A percentile compares a stretch with the other conserved stretches of the same genome.
Evolutionary conservation across 2,113 vertebrate species (phyloP).

Genomic region (Pipa parva): DNA sequence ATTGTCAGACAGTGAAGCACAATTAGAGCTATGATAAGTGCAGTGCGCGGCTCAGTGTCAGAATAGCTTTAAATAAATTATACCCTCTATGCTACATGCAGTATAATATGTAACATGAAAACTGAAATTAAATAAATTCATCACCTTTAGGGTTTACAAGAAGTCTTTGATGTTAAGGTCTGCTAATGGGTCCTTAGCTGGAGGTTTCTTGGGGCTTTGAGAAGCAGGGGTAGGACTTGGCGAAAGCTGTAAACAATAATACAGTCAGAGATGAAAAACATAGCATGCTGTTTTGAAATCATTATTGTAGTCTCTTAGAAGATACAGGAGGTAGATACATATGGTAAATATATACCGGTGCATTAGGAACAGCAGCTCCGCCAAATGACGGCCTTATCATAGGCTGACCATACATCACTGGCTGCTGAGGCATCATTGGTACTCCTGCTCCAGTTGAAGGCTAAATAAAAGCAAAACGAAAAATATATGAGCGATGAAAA

Average conservation of each 20-base stretch:
- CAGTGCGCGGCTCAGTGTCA: not conserved
- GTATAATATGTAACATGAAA: not conserved
- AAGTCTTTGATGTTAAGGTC: constrained; percentile 99
- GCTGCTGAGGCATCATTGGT: constrained; percentile 84
- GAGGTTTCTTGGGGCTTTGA: constrained; percentile 96
- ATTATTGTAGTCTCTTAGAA: not conserved
- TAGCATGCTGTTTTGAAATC: constrained; percentile 45
- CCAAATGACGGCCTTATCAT: constrained; percentile 91
- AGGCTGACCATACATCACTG: constrained; percentile 90
- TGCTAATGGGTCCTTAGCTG: constrained; percentile 96
- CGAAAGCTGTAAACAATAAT: constrained; percentile 71
- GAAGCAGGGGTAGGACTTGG: constrained; percentile 83
- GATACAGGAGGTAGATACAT: not conserved
- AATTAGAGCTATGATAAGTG: no score
- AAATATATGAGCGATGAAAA: not conserved
- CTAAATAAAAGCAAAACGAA: constrained; percentile 54
- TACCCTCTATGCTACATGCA: constrained; percentile 13
- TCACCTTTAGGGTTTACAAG: constrained; percentile 85
- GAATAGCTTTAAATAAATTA: not conserved
- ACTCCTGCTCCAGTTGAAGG: constrained; percentile 75
- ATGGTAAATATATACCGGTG: constrained; percentile 66
- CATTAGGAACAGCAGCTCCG: constrained; percentile 72
- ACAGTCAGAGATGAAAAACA: constrained; percentile 51
- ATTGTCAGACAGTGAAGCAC: no score
- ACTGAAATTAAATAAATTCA: constrained; percentile 24